Percentiles rank a stretch among this genome's conserved stretches.
Conservation (phyloP, 2,888 invertebrate species). For the Anoplius nigerrimus region DNA sequence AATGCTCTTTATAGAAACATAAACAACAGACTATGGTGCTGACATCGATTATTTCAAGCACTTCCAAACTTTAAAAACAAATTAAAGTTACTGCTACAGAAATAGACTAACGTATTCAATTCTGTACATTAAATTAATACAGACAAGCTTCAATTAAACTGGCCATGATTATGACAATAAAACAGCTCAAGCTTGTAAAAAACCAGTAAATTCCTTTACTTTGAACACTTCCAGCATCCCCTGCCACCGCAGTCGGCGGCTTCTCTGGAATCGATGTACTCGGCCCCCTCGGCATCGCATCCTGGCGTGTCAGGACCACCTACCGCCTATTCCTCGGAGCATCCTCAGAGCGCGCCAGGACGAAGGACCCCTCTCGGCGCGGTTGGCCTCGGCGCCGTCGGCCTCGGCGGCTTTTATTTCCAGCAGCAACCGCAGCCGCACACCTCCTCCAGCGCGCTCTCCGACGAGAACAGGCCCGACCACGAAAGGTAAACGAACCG, state of each 20-base stretch:
- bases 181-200: too few species aligned
- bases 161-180: too few species aligned
- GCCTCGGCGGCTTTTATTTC: constrained; percentile 91
- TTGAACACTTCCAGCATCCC: constrained; percentile 56
- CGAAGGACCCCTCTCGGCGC: constrained; percentile 88
- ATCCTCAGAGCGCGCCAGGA: constrained; percentile 77
- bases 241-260: constrained; percentile 64
- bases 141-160: too few species aligned
- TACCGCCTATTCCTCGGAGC: constrained; percentile 75
- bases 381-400: constrained; percentile 90
- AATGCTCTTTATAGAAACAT: too few species aligned
- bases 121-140: too few species aligned
- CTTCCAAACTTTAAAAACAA: too few species aligned
- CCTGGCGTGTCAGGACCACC: constrained; percentile 71
- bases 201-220: too few species aligned
- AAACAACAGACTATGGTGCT: too few species aligned
- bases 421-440: constrained; percentile 79
- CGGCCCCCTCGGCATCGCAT: constrained; percentile 63
- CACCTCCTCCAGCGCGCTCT: constrained; percentile 75
- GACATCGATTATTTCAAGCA: too few species aligned
- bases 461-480: constrained; percentile 89
- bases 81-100: too few species aligned
- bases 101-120: too few species aligned
- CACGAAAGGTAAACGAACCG: constrained; percentile 68
- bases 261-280: constrained; percentile 63